Evolutionary conservation across 2,113 vertebrate species (phyloP), one percentile per base, ranked within the genome.

Genomic region (Caranx melampygus): DNA sequence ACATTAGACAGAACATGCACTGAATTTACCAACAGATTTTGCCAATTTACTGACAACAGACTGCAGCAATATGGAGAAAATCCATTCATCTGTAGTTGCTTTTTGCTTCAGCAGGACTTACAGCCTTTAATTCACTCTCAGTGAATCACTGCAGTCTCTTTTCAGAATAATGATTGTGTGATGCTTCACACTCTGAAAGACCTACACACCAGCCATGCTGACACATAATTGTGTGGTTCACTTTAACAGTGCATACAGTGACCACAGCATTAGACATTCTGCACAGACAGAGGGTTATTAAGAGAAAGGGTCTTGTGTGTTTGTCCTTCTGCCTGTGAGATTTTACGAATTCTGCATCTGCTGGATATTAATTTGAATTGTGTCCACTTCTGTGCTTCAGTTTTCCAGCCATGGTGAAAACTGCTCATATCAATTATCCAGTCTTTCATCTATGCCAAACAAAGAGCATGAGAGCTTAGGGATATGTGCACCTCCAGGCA

Each of bases 371-470:
- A 66, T 61, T 85, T 12, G n/a, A 6, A 15, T 45, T 34, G 31
- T 47, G 37, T 74, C 54, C 54, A 34, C 4, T 51, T 9, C 60
- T 49, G n/a, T 5, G 58, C 35, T 34, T 73, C 9, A 6, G 26
- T 66, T 75, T 68, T 16, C 18, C 11, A 16, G 47, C 47, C 47
- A 31, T 20, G 31, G 31, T 18, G 7, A 59, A 51, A 10, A 15
- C 20, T 52, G 21, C 26, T 72, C 37, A 60, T 58, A 35, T 42
- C 62, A 69, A 70, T 80, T 75, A 82, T 69, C 52, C 18, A 49
- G 44, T 21, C 65, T 75, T 54, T 74, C 57, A 55, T 72, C 34
- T 33, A 81, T 64, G 77, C 35, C 64, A 64, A 78, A 76, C 72
- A 61, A 65, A 66, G 65, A 45, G 21, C 59, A 44, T 20, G 52